phyloP scores from a whole-genome alignment of 2,113 vertebrate genomes.

The Solenodon paradoxus region DNA sequence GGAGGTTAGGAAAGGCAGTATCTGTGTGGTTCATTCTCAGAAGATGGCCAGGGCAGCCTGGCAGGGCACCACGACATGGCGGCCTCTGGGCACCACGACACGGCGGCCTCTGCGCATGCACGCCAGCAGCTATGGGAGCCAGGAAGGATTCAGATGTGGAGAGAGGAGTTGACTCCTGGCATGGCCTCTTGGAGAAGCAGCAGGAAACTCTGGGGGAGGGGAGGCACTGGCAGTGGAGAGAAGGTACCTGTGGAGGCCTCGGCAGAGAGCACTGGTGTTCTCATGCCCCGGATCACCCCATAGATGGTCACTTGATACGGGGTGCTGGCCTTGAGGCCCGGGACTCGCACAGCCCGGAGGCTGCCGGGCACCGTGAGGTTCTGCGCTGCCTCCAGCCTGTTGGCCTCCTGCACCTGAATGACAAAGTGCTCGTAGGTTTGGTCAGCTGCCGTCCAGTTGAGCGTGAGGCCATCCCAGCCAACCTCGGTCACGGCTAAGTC shows the following conservation, averaged over 20 bases:
- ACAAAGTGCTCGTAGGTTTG: conserved; percentile 88
- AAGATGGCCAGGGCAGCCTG: not conserved
- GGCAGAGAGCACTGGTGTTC: conserved; percentile 81
- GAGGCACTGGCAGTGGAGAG: not conserved
- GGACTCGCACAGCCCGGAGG: conserved; percentile 81
- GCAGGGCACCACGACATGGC: not conserved
- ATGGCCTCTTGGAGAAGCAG: not conserved
- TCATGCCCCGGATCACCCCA: conserved; percentile 84
- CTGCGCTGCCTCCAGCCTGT: conserved; percentile 77
- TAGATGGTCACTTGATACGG: conserved; percentile 88
- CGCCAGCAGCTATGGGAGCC: not conserved
- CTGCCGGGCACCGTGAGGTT: conserved; percentile 85
- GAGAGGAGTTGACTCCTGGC: not conserved
- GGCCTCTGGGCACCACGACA: not conserved
- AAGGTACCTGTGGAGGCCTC: conserved; percentile 81
- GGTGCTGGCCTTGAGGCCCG: conserved; percentile 87
- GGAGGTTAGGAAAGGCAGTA: not conserved
- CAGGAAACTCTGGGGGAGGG: not conserved
- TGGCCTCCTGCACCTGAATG: conserved; percentile 89
- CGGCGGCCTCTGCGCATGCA: not conserved
- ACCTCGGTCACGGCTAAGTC: conserved; percentile 84
- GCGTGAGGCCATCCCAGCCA: conserved; percentile 91
- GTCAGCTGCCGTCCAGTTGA: conserved; percentile 88
- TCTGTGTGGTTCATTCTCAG: not conserved
- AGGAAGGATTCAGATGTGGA: not conserved